These are phyloP conservation scores for Symphodus melops DNA, from an alignment of 2,113 vertebrate genomes.

Conservation along the genomic window DNA sequence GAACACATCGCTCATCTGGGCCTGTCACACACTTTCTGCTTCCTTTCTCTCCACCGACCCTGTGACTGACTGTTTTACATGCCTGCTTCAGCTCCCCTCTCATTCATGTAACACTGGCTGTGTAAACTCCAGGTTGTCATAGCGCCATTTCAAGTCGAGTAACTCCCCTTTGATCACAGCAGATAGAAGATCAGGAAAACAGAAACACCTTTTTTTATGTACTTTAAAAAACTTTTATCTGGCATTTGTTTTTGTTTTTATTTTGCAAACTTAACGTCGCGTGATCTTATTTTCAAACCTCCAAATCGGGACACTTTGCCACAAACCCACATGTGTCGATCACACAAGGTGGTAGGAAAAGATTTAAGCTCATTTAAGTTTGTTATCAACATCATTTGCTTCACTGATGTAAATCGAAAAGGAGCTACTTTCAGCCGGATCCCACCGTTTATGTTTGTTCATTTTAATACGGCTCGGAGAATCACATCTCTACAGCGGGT, in stretches of 20 bases:
- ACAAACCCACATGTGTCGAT: no score
- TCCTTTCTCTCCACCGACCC: slow-evolving; percentile 71
- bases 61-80: slow-evolving; percentile 58
- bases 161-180: background rate
- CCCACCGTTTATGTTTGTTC: no score
- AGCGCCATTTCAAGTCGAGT: slow-evolving; percentile 12
- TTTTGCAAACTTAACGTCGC: background rate
- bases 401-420: no score
- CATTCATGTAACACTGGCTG: slow-evolving; percentile 40
- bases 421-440: no score
- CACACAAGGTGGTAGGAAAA: no score
- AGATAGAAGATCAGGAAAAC: slow-evolving; percentile 2
- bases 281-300: no score
- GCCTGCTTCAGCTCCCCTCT: slow-evolving; percentile 51
- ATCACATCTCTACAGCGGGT: no score
- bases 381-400: no score
- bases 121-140: slow-evolving; percentile 54
- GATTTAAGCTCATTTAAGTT: no score
- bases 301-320: no score
- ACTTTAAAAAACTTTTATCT: background rate
- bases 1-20: slow-evolving; percentile 77
- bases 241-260: background rate
- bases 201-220: background rate
- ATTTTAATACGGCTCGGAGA: no score
- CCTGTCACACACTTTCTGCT: slow-evolving; percentile 75